Conservation (phyloP, 2,888 invertebrate genomes). For the Camptogramma bilineatum region DNA sequence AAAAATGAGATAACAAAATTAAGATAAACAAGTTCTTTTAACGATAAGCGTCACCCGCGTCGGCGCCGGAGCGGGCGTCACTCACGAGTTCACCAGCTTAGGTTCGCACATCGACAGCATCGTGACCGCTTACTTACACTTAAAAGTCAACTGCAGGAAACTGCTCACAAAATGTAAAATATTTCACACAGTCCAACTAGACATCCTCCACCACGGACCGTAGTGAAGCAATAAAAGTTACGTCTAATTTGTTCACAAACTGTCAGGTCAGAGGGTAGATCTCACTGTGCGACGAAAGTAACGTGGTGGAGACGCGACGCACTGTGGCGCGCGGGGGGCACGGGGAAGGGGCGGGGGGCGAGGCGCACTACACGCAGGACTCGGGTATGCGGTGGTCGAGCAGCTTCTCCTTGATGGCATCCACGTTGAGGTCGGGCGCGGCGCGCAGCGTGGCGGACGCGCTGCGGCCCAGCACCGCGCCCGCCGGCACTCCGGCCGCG, state of each 20-base stretch:
- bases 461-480: slow-evolving; percentile 67
- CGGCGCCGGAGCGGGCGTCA: not conserved
- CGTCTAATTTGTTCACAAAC: no score
- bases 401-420: slow-evolving; percentile 94
- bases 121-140: not conserved
- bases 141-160: not conserved
- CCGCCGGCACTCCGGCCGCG: slow-evolving; percentile 66
- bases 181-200: not conserved
- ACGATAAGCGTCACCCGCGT: slow-evolving; percentile 18
- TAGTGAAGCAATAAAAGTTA: not conserved
- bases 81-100: not conserved
- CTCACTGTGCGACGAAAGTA: no score
- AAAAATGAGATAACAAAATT: slow-evolving; percentile 38
- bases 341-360: not conserved
- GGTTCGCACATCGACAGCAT: no score
- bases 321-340: no score
- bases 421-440: slow-evolving; percentile 88
- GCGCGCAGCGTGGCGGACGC: slow-evolving; percentile 80
- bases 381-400: slow-evolving; percentile 95
- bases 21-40: slow-evolving; percentile 33
- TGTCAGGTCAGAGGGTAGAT: no score
- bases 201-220: not conserved
- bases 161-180: not conserved
- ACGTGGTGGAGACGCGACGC: no score
- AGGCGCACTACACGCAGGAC: slow-evolving; percentile 90